Base-by-base conservation (phyloP, 1,140 invertebrate genomes). In the Drosophila oshimai region DNA sequence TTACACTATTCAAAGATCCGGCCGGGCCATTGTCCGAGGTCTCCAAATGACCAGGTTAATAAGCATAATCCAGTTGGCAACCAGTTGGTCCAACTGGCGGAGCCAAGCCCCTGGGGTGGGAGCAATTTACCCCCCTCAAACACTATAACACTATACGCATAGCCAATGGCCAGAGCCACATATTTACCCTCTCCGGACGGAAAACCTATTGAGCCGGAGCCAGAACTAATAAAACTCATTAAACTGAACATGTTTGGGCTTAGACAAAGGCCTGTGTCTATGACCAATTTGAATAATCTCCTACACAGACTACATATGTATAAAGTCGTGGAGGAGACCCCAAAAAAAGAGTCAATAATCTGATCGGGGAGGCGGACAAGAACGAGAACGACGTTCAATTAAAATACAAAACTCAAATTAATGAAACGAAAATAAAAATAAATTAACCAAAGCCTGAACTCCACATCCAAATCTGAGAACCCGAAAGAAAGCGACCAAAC, bases 211-310 rank as follows among this genome's bases (percentile, higher is more conserved):
- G 33, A 50, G 46, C 31, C 49, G 37, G 33, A 36, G 70, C 49
- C 60, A 77, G 74, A 86, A 75, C 74, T 75, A 84, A 86, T 84
- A 84, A 86, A 84, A 84, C 64, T 86, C 79, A 84, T 84, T 84
- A 86, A 84, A 84, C 55, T 67, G 67, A 84, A 84, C 79, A 84
- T 84, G 79, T 79, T 83, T 84, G 83, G 79, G 65, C 74, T 39
- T 45, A 84, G 78, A 84, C 79, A 84, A 84, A 79, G 79, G 50
- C 79, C 83, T 71, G 68, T 51, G 61, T 68, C 70, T 74, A 79
- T 81, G 44, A 17, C 39, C 45, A 58, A 79, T 84, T 74, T 84
- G 71, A 84, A 84, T 86, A 84, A 83, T 83, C 54, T 72, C 44
- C 75, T 47, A 46, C 55, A 57, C 68, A 69, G 54, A 45, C n/a